phyloP scores from a whole-genome alignment of 2,888 invertebrate species.

The Macaria notata region DNA sequence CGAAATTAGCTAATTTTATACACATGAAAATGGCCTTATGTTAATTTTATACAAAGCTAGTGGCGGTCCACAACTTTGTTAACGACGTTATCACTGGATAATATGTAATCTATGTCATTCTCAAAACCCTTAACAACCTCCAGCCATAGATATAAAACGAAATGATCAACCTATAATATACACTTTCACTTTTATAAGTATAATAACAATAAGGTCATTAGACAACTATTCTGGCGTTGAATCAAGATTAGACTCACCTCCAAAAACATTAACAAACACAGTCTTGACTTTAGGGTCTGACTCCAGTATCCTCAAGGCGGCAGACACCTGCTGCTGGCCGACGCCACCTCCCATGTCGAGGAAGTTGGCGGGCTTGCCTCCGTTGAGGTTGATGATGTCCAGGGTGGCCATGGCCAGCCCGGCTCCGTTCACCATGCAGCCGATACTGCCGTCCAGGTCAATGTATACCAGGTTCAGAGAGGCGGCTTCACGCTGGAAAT shows the following conservation, averaged over 20 bases:
- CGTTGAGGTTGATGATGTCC: slow-evolving; percentile 98
- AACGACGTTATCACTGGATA: too few relatives aligned
- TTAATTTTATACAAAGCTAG: too few relatives aligned
- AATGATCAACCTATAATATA: too few relatives aligned
- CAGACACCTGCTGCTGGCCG: slow-evolving; percentile 95
- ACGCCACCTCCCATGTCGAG: slow-evolving; percentile 98
- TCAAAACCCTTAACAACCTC: too few relatives aligned
- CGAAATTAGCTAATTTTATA: too few relatives aligned
- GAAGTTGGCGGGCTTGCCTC: slow-evolving; percentile 98
- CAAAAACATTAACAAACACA: slow-evolving; percentile 99
- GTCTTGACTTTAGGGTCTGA: slow-evolving; percentile 94
- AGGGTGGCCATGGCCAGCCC: slow-evolving; percentile 99
- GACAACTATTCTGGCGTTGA: too few relatives aligned
- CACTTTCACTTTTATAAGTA: too few relatives aligned
- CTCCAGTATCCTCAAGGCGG: slow-evolving; percentile 95
- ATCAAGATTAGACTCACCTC: slow-evolving; percentile 67
- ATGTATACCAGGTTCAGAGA: slow-evolving; percentile 97
- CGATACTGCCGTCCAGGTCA: slow-evolving; percentile 98
- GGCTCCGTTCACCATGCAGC: slow-evolving; percentile 98
- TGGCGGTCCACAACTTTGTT: too few relatives aligned
- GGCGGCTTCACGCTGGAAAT: slow-evolving; percentile 89
- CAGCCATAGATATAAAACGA: too few relatives aligned
- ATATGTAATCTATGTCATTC: too few relatives aligned
- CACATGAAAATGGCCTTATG: too few relatives aligned
- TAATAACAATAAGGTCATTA: too few relatives aligned